phyloP scores from a whole-genome alignment of 2,888 invertebrate genomes.

The Chloroclysta siterata region DNA sequence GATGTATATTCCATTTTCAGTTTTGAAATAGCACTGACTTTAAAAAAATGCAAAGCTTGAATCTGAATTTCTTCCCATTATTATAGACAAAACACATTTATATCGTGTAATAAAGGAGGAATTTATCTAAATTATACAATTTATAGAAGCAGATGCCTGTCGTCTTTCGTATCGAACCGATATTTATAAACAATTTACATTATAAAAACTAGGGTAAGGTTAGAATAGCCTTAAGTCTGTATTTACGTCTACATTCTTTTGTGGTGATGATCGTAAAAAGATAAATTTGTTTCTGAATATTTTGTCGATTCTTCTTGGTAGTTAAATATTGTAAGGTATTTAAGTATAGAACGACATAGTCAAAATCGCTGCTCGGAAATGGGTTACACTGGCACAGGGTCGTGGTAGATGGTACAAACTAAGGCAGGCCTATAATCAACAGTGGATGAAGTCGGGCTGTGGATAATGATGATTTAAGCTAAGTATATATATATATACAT shows the following conservation, averaged over 20 bases:
- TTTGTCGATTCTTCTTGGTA: not conserved
- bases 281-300: slow-evolving; percentile 1
- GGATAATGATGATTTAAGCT: not conserved
- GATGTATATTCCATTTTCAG: too few relatives aligned
- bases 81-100: not conserved
- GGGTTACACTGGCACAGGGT: too few relatives aligned
- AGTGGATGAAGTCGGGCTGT: too few relatives aligned
- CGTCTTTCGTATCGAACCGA: slow-evolving; percentile 49
- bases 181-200: slow-evolving; percentile 61
- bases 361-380: too few relatives aligned
- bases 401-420: too few relatives aligned
- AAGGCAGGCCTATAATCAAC: not conserved
- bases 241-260: slow-evolving; percentile 39
- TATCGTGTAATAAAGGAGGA: slow-evolving; percentile 5
- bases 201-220: slow-evolving; percentile 60
- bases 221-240: slow-evolving; percentile 41
- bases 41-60: too few relatives aligned
- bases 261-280: slow-evolving; percentile 2
- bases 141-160: slow-evolving; percentile 44
- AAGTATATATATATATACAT: too few relatives aligned
- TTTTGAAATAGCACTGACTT: too few relatives aligned
- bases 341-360: too few relatives aligned
- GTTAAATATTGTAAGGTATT: not conserved
- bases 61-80: too few relatives aligned
- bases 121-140: slow-evolving; percentile 41